These are phyloP conservation scores for Melanotaenia nigrans DNA, from an alignment of 2,797 vertebrate species.

Conservation along the genomic window DNA sequence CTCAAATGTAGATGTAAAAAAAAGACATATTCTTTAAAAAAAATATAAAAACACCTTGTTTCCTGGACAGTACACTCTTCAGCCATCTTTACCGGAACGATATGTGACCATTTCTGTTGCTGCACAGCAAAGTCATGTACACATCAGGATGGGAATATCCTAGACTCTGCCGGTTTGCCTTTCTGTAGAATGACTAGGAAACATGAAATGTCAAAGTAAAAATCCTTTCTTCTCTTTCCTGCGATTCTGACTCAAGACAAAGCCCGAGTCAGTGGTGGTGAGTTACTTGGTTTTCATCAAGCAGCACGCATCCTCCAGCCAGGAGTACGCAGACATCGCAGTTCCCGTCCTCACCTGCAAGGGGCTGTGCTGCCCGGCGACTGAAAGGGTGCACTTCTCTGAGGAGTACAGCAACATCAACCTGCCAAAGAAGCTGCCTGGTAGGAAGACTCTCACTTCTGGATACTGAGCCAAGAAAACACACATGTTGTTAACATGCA, in stretches of 20 bases:
- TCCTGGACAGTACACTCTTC: too few relatives aligned
- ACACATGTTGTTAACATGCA: not conserved
- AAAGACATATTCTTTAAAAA: not conserved
- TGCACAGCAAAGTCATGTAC: too few relatives aligned
- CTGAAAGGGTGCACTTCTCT: slow-evolving; percentile 80
- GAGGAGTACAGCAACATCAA: slow-evolving; percentile 81
- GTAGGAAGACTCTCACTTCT: slow-evolving; percentile 54
- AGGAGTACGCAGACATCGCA: slow-evolving; percentile 62
- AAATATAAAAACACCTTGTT: too few relatives aligned
- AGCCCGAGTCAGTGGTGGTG: slow-evolving; percentile 75
- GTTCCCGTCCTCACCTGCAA: slow-evolving; percentile 83
- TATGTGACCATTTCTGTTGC: too few relatives aligned
- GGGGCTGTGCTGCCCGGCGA: slow-evolving; percentile 75
- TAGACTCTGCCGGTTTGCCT: not conserved
- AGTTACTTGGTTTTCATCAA: slow-evolving; percentile 87
- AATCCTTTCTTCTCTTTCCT: not conserved
- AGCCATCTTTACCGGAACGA: too few relatives aligned
- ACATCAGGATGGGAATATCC: not conserved
- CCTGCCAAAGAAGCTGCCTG: slow-evolving; percentile 78
- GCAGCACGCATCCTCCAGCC: slow-evolving; percentile 71
- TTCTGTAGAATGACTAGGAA: not conserved
- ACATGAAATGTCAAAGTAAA: not conserved
- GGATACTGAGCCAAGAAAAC: not conserved
- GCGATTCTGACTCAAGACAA: slow-evolving; percentile 66
- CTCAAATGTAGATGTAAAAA: not conserved